A percentile compares a stretch with the other conserved stretches of the same genome.
Evolutionary conservation across 1,140 invertebrate genomes (phyloP).

Genomic region (Samia ricini): DNA sequence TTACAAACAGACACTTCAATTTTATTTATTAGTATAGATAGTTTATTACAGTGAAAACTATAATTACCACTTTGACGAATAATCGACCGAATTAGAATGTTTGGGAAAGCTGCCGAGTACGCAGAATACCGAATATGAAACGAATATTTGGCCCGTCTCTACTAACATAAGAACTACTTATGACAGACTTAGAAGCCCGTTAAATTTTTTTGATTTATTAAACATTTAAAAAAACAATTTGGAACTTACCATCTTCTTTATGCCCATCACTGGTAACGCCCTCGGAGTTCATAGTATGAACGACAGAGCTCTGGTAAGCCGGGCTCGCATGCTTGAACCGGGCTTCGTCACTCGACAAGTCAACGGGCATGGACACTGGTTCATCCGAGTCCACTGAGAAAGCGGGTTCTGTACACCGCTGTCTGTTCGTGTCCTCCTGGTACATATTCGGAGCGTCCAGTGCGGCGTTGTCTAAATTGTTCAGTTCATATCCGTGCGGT

Average conservation of each 20-base stretch:
- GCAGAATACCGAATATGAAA: no score
- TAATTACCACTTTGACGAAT: no score
- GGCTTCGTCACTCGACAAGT: constrained; percentile 65
- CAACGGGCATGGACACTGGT: constrained; percentile 73
- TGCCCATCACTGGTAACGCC: constrained; percentile 42
- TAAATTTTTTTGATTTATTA: no score
- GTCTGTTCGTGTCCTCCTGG: constrained; percentile 58
- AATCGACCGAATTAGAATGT: no score
- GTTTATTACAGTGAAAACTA: no score
- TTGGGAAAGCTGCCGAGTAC: no score
- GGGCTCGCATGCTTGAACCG: constrained; percentile 85
- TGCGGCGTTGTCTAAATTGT: constrained; percentile 80
- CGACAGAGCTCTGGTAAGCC: constrained; percentile 83
- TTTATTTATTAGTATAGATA: no score
- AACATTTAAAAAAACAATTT: no score
- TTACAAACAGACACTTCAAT: no score
- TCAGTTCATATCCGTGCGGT: constrained; percentile 80
- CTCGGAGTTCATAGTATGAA: constrained; percentile 77
- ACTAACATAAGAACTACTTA: no score
- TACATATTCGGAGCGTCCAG: constrained; percentile 79
- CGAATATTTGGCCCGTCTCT: no score
- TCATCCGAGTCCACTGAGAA: constrained; percentile 67
- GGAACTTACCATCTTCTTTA: constrained; percentile 64
- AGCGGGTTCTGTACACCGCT: constrained; percentile 46
- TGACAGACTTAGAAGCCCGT: no score